Evolutionary conservation across 2,888 invertebrate genomes (phyloP).

Genomic region (Molorchus minor): DNA sequence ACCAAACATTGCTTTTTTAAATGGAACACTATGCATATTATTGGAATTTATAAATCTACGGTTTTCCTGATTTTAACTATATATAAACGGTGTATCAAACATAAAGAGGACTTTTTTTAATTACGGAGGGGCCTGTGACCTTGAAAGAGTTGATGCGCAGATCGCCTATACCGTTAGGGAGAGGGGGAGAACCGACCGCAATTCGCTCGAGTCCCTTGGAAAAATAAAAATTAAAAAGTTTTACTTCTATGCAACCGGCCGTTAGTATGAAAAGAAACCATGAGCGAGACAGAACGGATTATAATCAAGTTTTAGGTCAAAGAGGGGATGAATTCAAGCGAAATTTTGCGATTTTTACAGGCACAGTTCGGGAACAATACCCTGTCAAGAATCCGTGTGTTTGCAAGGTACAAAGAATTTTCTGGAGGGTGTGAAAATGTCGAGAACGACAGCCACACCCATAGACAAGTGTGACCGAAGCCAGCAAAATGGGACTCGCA

Average conservation of each 20-base stretch:
- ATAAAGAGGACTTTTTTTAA: too few species aligned
- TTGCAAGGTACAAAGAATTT: slow-evolving; percentile 20
- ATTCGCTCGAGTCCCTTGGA: neutral
- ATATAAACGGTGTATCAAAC: too few species aligned
- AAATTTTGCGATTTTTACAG: slow-evolving; percentile 14
- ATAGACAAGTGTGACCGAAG: slow-evolving; percentile 21
- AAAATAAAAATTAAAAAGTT: too few species aligned
- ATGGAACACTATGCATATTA: too few species aligned
- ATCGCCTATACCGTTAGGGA: neutral
- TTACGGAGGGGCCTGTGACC: neutral
- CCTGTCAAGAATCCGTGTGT: slow-evolving; percentile 16
- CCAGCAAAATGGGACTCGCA: too few species aligned
- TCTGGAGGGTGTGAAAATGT: slow-evolving; percentile 13
- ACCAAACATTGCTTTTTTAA: too few species aligned
- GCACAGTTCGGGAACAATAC: slow-evolving; percentile 16
- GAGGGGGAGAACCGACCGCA: neutral
- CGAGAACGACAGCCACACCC: slow-evolving; percentile 19
- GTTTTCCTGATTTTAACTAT: too few species aligned
- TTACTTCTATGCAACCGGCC: too few species aligned
- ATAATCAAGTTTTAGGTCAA: neutral
- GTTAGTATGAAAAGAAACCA: neutral
- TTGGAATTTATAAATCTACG: too few species aligned
- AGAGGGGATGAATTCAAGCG: slow-evolving; percentile 7
- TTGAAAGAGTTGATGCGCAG: neutral
- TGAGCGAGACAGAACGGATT: neutral